Base-by-base conservation (phyloP, 1,140 invertebrate genomes). In the Aphis craccivora region DNA sequence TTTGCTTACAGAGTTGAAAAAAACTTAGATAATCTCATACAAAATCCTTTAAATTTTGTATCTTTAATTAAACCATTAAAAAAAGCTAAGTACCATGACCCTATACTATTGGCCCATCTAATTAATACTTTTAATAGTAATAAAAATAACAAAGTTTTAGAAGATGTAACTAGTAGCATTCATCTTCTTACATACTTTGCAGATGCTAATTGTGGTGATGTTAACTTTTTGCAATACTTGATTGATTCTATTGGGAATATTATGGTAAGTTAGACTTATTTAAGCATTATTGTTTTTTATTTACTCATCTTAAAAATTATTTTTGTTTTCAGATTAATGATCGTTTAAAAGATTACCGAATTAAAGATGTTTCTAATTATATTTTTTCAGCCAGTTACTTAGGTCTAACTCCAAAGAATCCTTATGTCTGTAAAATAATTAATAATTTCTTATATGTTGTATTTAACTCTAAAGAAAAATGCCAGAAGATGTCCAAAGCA, bases 81-180 rank as follows among this genome's bases (percentile, higher is more conserved):
- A 93, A 93, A 22, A 93, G 81, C 91, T 14, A 93, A 93, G 45
- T 93, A 93, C 18, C 91, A 93, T 86, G 91, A 93, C 53, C 91
- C 91, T 23, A 11, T 84, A 53, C 22, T 93, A 14, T 76, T 93
- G 25, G 35, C 45, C 18, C 45, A 40, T 40, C 48, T 93, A 14
- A 55, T 84, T 30, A 25, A 8, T 22, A 7, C 51, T 1, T 43
- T 93, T 86, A 93, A 55, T 30, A 84, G 20, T 93, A 37, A 86
- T 40, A 83, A 45, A n/a, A 91, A 84, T 43, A 93, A 55, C n/a
- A 40, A 84, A 93, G 91, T 93, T 23, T 43, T 86, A n/a, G 55
- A 55, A 43, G 91, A 93, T 93, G 45, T 86, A 23, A 93, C 37
- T 40, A 84, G 76, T 30, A 84, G 76, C 25, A 84, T 93, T 93